phyloP scores from a whole-genome alignment of 2,113 vertebrate species.

The Paratilapia polleni region DNA sequence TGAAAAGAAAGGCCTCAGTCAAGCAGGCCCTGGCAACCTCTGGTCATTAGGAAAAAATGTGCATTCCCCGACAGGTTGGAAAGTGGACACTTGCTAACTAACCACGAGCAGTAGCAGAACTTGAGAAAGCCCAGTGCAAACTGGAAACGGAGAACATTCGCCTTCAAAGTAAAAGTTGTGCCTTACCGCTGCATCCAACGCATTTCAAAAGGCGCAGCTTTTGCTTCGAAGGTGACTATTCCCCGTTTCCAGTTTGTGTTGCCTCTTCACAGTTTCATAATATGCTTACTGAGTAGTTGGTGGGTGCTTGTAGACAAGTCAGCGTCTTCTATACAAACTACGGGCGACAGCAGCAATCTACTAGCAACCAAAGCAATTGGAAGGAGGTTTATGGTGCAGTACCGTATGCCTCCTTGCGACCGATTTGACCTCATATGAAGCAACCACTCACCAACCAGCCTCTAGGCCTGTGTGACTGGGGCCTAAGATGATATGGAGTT shows the following conservation, averaged over 20 bases:
- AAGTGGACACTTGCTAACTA: fast-evolving
- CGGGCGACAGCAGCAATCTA: not conserved
- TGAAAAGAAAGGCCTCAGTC: not conserved
- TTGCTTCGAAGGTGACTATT: fast-evolving
- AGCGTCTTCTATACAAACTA: not conserved
- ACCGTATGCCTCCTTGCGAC: too few relatives aligned
- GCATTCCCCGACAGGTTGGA: not conserved
- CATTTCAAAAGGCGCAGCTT: too few relatives aligned
- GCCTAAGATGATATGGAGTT: not conserved
- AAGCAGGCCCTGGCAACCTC: not conserved
- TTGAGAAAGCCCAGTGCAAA: not conserved
- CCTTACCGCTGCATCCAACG: too few relatives aligned
- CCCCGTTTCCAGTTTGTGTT: not conserved
- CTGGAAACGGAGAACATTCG: too few relatives aligned
- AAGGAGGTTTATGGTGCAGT: not conserved
- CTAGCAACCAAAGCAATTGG: not conserved
- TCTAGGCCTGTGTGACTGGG: too few relatives aligned
- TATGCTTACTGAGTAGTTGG: not conserved
- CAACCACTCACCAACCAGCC: too few relatives aligned
- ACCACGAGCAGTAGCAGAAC: not conserved
- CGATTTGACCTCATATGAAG: too few relatives aligned
- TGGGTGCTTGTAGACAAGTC: not conserved
- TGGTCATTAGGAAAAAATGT: not conserved
- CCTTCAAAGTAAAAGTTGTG: too few relatives aligned
- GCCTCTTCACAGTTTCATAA: not conserved